phyloP scores from a whole-genome alignment of 2,797 vertebrate genomes.

The Cynopterus sphinx region DNA sequence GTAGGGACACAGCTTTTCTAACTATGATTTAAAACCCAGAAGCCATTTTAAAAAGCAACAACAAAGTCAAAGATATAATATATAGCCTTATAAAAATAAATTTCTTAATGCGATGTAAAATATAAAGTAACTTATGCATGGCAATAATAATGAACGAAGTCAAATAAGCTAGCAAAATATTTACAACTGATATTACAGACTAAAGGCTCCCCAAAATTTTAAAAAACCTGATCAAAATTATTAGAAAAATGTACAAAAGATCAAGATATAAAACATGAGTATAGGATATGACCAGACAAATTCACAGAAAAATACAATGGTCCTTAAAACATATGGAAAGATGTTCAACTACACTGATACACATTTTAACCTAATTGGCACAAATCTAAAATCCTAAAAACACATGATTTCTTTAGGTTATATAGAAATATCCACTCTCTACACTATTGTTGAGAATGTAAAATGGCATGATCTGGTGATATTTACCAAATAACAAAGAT shows the following conservation, averaged over 20 bases:
- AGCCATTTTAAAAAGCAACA: background rate
- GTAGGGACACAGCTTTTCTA: background rate
- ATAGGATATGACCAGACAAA: background rate
- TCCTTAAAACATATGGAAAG: background rate
- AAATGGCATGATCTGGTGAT: background rate
- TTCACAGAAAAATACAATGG: background rate
- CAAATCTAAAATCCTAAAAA: background rate
- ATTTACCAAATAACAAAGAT: background rate
- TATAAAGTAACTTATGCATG: background rate
- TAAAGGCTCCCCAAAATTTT: background rate
- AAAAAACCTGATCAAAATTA: background rate
- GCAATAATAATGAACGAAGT: background rate
- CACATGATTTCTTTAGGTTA: background rate
- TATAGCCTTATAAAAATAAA: background rate
- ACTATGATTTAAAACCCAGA: background rate
- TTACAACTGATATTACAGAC: background rate
- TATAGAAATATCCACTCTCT: background rate
- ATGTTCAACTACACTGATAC: background rate
- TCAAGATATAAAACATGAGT: background rate
- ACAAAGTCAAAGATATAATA: background rate
- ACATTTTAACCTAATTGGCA: background rate
- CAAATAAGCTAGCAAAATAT: constrained; percentile 1
- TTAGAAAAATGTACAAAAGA: constrained; percentile 7
- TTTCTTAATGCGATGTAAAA: constrained; percentile 1
- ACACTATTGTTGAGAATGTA: background rate